Evolutionary conservation across 1,140 invertebrate genomes (phyloP).

Genomic region (Mesaphorura yosii): DNA sequence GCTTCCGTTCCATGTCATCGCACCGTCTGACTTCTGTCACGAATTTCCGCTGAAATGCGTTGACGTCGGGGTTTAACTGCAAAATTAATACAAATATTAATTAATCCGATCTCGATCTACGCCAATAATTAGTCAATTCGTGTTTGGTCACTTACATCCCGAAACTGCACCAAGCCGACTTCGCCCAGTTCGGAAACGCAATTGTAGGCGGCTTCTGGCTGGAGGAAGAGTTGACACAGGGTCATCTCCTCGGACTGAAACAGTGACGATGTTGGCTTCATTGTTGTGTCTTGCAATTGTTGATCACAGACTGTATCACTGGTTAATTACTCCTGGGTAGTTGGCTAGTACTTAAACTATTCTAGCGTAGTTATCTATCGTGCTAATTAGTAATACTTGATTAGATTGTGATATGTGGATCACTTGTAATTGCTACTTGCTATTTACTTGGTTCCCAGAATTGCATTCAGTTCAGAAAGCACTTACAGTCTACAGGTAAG

Average conservation of each 20-base stretch:
- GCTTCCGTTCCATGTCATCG: slow-evolving; percentile 85
- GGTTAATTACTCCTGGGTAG: no score
- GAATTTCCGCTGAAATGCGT: slow-evolving; percentile 81
- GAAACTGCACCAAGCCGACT: slow-evolving; percentile 78
- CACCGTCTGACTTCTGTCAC: slow-evolving; percentile 81
- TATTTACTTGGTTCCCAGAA: no score
- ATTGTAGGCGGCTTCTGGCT: slow-evolving; percentile 85
- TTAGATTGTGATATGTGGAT: no score
- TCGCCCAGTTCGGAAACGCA: slow-evolving; percentile 87
- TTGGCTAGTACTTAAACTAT: no score
- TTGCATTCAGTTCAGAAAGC: no score
- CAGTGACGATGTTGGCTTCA: slow-evolving; percentile 19
- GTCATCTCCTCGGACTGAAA: slow-evolving; percentile 86
- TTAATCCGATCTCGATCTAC: not conserved
- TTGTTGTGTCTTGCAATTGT: no score
- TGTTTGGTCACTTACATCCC: slow-evolving; percentile 57
- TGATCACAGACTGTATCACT: no score
- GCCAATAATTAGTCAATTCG: not conserved
- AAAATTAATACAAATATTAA: slow-evolving; percentile 32
- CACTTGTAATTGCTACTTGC: no score
- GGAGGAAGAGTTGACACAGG: slow-evolving; percentile 76
- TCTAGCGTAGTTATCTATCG: no score
- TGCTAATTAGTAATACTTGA: no score
- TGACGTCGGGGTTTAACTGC: slow-evolving; percentile 68
- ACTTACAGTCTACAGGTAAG: no score